phyloP scores from a whole-genome alignment of 1,140 invertebrate genomes.

The Nautilus pompilius region DNA sequence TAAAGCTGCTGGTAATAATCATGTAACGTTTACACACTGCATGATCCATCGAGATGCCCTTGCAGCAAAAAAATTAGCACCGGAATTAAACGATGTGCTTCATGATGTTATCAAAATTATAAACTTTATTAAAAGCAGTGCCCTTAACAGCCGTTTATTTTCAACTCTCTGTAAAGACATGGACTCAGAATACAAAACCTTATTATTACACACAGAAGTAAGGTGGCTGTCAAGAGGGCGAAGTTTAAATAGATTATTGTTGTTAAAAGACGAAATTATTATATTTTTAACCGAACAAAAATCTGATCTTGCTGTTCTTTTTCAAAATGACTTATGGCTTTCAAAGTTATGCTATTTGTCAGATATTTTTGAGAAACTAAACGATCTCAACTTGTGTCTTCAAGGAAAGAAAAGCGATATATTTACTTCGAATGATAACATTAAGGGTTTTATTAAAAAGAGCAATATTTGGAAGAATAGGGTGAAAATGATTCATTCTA shows the following conservation, averaged over 20 bases:
- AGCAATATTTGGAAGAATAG: not conserved
- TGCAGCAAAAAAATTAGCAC: not conserved
- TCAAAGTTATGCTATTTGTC: not conserved
- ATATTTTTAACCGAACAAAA: not conserved
- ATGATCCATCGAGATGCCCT: not conserved
- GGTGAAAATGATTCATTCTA: not conserved
- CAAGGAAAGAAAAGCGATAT: not conserved
- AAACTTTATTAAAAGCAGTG: not conserved
- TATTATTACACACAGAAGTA: not conserved
- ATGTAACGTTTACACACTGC: not conserved
- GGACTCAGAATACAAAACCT: not conserved
- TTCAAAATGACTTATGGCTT: not conserved
- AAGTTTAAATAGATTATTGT: not conserved
- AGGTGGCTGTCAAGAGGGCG: not conserved
- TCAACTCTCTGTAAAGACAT: not conserved
- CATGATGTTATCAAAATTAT: not conserved
- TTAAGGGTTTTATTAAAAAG: not conserved
- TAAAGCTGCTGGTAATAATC: not conserved
- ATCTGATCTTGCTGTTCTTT: constrained; percentile 1
- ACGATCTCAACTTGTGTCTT: not conserved
- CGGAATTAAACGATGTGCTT: not conserved
- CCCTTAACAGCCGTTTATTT: not conserved
- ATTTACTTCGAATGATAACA: constrained; percentile 3
- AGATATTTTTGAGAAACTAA: constrained; percentile 1
- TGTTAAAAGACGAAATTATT: not conserved